A percentile compares a stretch with the other conserved stretches of the same genome.
These are phyloP conservation scores for Saccostrea echinata DNA, from an alignment of 1,140 invertebrate genomes.

Conservation along the genomic window DNA sequence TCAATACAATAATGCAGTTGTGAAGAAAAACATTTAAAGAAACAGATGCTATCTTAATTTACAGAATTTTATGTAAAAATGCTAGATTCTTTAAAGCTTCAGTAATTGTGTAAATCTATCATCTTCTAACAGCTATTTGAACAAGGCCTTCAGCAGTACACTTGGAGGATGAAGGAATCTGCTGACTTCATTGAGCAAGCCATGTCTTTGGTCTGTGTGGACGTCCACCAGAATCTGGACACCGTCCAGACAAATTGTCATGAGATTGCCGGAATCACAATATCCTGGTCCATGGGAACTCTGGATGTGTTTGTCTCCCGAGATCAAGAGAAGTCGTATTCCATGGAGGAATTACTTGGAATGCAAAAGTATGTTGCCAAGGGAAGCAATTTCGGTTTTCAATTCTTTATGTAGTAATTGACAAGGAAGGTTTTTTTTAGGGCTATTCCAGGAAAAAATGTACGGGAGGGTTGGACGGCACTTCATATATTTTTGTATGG, in stretches of 20 bases:
- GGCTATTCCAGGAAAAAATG: no score
- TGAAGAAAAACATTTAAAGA: no score
- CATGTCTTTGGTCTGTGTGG: conserved; percentile 76
- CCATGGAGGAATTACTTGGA: conserved; percentile 76
- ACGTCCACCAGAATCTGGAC: conserved; percentile 78
- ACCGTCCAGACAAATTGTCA: conserved; percentile 78
- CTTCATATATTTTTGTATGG: no score
- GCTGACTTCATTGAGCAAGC: conserved; percentile 79
- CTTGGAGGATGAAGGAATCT: conserved; percentile 79
- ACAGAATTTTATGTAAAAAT: no score
- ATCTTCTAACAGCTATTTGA: conserved; percentile 70
- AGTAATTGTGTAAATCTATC: no score
- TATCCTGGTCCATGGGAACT: conserved; percentile 74
- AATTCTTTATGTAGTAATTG: no score
- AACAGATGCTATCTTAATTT: no score
- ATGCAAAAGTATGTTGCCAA: conserved; percentile 73
- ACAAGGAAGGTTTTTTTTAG: no score
- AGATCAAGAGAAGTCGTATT: conserved; percentile 68
- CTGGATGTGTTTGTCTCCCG: conserved; percentile 75
- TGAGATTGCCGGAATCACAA: conserved; percentile 75
- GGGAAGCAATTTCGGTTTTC: background rate
- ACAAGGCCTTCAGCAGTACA: conserved; percentile 75
- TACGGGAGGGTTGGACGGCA: no score
- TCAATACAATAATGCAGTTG: no score
- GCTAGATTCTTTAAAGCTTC: no score